A percentile compares a stretch with the other conserved stretches of the same genome.
Conservation (phyloP, 2,888 invertebrate species). For the Acrobasis suavella region DNA sequence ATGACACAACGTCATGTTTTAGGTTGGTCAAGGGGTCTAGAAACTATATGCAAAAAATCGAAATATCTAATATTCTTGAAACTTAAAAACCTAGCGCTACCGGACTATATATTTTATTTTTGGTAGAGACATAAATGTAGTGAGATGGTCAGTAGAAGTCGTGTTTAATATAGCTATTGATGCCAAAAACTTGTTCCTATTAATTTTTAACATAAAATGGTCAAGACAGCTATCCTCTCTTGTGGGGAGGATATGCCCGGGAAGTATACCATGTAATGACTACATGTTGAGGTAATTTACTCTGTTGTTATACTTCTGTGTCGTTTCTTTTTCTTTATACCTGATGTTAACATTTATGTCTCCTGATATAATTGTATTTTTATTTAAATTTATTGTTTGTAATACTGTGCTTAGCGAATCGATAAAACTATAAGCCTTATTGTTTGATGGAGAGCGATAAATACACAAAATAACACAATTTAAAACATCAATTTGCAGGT, state of each 20-base stretch:
- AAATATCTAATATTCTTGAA: no score
- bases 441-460: conserved; percentile 7
- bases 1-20: no score
- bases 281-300: not conserved
- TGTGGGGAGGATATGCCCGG: not conserved
- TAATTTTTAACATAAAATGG: not conserved
- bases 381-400: not conserved
- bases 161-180: not conserved
- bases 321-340: not conserved
- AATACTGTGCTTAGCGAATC: not conserved
- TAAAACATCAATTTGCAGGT: not conserved
- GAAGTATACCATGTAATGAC: not conserved
- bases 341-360: conserved; percentile 5
- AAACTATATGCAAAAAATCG: no score
- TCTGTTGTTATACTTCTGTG: conserved; percentile 7
- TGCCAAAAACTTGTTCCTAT: not conserved
- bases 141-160: not conserved
- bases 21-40: no score
- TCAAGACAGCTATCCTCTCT: conserved; percentile 2
- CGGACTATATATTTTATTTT: conserved; percentile 1
- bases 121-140: not conserved
- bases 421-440: not conserved
- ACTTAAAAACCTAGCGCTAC: no score
- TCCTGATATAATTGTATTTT: not conserved
- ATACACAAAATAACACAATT: conserved; percentile 2